phyloP scores from a whole-genome alignment of 1,140 invertebrate species.

The Rhopalosiphum padi region DNA sequence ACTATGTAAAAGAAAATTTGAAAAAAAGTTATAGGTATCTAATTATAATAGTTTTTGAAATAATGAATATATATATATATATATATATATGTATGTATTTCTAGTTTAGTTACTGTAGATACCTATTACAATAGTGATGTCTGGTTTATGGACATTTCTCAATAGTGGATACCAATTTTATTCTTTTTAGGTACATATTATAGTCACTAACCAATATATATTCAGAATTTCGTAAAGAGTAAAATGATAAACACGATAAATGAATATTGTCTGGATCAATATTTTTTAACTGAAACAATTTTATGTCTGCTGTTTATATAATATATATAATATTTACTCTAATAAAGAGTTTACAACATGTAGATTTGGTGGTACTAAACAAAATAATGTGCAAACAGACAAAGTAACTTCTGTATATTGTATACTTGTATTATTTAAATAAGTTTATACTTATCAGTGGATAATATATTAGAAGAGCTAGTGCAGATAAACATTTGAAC shows the following conservation, averaged over 20 bases:
- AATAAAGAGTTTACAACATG: neutral
- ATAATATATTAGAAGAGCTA: neutral
- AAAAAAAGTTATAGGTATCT: too few relatives aligned
- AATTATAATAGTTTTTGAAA: too few relatives aligned
- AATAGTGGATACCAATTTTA: too few relatives aligned
- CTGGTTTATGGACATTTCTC: too few relatives aligned
- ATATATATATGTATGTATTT: too few relatives aligned
- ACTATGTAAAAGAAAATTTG: too few relatives aligned
- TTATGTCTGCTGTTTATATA: neutral
- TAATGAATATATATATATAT: too few relatives aligned
- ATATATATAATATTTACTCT: neutral
- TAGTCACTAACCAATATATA: neutral
- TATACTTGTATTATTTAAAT: conserved; percentile 8
- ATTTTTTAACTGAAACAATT: neutral
- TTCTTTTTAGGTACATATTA: too few relatives aligned
- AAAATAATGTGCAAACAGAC: conserved; percentile 1
- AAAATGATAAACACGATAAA: neutral
- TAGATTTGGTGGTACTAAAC: neutral
- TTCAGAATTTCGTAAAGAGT: neutral
- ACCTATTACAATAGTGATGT: too few relatives aligned
- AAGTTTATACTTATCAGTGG: neutral
- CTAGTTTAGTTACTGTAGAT: too few relatives aligned
- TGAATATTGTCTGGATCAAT: neutral
- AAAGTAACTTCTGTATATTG: conserved; percentile 13
- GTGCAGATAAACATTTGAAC: conserved; percentile 27